Conservation (phyloP, 2,797 vertebrate genomes). For the Champsocephalus gunnari region DNA sequence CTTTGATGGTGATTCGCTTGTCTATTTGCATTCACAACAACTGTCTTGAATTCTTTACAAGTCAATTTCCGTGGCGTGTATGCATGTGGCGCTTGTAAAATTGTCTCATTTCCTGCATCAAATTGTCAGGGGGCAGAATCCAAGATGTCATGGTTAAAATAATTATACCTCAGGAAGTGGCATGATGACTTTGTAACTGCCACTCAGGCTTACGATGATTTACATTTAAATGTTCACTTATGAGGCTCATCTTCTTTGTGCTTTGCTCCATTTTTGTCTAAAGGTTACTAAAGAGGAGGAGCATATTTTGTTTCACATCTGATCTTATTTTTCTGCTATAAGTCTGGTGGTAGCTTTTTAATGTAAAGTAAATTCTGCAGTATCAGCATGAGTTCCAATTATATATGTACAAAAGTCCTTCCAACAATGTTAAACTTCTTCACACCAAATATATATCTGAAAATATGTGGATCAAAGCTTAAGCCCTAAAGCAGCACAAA, state of each 20-base stretch:
- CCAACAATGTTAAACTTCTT: not conserved
- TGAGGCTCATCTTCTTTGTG: constrained; percentile 50
- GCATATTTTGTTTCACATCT: constrained; percentile 7
- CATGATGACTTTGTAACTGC: constrained; percentile 53
- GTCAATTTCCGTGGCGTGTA: constrained; percentile 48
- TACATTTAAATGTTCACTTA: constrained; percentile 65
- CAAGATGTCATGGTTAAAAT: constrained; percentile 66
- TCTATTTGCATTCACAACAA: constrained; percentile 66
- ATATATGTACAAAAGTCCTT: not conserved
- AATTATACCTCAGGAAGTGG: constrained; percentile 64
- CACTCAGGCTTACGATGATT: constrained; percentile 69
- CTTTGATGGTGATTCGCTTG: constrained; percentile 74
- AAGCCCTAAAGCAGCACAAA: not conserved
- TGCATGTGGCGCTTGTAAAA: constrained; percentile 48
- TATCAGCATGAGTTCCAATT: not conserved
- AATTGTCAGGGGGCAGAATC: constrained; percentile 54
- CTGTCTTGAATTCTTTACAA: constrained; percentile 57
- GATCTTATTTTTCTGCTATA: not conserved
- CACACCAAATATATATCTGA: not conserved
- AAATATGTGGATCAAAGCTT: not conserved
- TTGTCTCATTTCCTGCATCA: constrained; percentile 50
- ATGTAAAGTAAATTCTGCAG: not conserved
- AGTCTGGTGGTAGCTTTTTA: constrained; percentile 7
- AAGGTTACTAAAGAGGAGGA: constrained; percentile 65
- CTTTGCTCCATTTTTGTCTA: constrained; percentile 57